phyloP scores from a whole-genome alignment of 1,140 invertebrate genomes.

The Paramacrobiotus metropolitanus region DNA sequence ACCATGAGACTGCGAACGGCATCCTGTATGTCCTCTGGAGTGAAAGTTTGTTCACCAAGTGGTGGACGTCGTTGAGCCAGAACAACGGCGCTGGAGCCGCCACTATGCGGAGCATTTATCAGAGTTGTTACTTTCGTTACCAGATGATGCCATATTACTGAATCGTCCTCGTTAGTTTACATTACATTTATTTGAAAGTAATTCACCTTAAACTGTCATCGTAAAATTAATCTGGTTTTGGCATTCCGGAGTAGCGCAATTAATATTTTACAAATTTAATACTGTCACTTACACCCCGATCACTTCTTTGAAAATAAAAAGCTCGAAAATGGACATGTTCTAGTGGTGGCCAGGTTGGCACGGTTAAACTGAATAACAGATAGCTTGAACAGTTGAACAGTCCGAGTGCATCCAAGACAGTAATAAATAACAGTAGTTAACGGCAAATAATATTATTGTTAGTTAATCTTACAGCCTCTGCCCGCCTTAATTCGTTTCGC shows the following conservation, averaged over 20 bases:
- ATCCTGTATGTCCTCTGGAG: not conserved
- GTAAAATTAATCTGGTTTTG: not conserved
- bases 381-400: no score
- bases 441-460: no score
- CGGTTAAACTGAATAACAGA: no score
- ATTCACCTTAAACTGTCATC: not conserved
- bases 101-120: slow-evolving; percentile 34
- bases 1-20: not conserved
- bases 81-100: slow-evolving; percentile 93
- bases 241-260: not conserved
- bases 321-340: slow-evolving; percentile 46
- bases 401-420: no score
- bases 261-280: not conserved
- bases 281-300: slow-evolving; percentile 49
- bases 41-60: not conserved
- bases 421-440: no score
- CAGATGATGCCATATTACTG: not conserved
- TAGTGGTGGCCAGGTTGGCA: no score
- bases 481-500: no score
- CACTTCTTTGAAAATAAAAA: slow-evolving; percentile 63
- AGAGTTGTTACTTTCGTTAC: not conserved
- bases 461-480: no score
- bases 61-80: slow-evolving; percentile 63
- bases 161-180: not conserved
- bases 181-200: not conserved